These are phyloP conservation scores for Nemoura dubitans DNA, from an alignment of 2,888 invertebrate species.

Conservation along the genomic window DNA sequence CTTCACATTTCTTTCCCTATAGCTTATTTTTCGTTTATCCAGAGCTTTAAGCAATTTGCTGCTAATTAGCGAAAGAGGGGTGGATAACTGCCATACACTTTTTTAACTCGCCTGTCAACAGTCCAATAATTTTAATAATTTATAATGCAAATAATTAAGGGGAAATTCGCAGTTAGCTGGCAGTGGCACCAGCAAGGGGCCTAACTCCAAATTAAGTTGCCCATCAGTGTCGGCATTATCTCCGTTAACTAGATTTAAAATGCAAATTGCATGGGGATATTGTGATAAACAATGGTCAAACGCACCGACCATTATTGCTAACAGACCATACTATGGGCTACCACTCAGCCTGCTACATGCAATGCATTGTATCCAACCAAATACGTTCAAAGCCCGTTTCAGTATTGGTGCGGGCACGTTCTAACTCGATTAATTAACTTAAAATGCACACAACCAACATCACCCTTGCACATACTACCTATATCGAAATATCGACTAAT, in stretches of 20 bases:
- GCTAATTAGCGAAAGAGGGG: not conserved
- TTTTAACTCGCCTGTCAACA: not conserved
- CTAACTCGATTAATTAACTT: not conserved
- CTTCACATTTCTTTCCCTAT: not conserved
- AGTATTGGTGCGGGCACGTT: not conserved
- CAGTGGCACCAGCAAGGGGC: not conserved
- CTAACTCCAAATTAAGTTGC: conserved; percentile 3
- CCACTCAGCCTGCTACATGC: too few relatives aligned
- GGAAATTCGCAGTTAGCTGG: not conserved
- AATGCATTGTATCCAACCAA: not conserved
- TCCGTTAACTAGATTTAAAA: not conserved
- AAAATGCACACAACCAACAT: not conserved
- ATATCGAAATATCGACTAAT: not conserved
- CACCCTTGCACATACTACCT: too few relatives aligned
- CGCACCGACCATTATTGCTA: not conserved
- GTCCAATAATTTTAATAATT: conserved; percentile 7
- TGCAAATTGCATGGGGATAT: not conserved
- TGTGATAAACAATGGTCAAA: not conserved
- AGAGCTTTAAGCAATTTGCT: not conserved
- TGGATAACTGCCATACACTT: not conserved
- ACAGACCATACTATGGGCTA: too few relatives aligned
- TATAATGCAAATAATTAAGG: not conserved
- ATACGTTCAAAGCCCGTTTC: not conserved
- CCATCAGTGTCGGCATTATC: not conserved
- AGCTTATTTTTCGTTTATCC: not conserved